Base-by-base conservation (phyloP, 2,797 vertebrate species). In the Cheirogaleus major region DNA sequence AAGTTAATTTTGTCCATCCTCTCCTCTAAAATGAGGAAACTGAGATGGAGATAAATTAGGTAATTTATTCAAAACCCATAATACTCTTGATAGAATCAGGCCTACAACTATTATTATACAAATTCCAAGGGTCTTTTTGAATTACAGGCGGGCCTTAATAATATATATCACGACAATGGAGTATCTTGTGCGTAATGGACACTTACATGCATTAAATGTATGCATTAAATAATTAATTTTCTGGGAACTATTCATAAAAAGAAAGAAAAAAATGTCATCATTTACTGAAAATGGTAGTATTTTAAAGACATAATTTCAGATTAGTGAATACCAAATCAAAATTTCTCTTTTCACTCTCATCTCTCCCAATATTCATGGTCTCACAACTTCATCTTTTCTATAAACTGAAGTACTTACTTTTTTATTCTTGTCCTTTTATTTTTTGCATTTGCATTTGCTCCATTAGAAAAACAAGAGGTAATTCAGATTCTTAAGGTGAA, bases 401-500 rank as follows among this genome's bases (percentile, higher is more conserved):
- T 85, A 93, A 69, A 96, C 38, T 59, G 50, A 96, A 89, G 25
- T 6, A 88, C 73, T 70, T 95, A 96, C 90, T 98, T 91, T 57
- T 75, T 43, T n/a, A 85, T 78, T 45, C 63, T 72, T 87, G 13
- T 78, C 59, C 75, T 15, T 55, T 14, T 43, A 57, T 52, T 61
- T 11, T 43, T 70, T 52, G 45, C 9, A 45, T n/a, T 17, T 30
- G 41, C 67, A 80, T 72, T 96, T 96, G 92, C 79, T 84, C 75
- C 98, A 95, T 90, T 97, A 94, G 86, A 95, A 91, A 80, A 96
- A 65, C 14, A 89, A 78, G 75, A 86, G 82, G 50, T 89, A 89
- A 91, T 86, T 98, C 91, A 95, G 45, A 93, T 96, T 96, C 94
- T 96, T 81, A 97, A 73, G 95, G 76, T 95, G 93, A 97, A 87